Percentiles rank a stretch among this genome's conserved stretches.
Conservation (phyloP, 1,140 invertebrate species). For the Scaptomyza hsui region DNA sequence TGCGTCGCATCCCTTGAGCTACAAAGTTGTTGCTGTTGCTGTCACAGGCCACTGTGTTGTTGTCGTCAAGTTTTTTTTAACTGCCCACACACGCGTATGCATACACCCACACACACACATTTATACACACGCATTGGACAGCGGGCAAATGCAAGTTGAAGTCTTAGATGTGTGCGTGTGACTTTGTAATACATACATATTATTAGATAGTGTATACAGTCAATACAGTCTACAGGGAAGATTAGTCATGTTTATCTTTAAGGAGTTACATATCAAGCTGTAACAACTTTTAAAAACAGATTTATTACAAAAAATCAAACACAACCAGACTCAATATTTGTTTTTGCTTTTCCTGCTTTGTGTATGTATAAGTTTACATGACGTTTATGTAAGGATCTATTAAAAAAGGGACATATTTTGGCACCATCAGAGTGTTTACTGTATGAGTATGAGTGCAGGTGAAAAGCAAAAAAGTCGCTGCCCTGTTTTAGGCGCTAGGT, state of each 20-base stretch:
- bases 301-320: too few relatives aligned
- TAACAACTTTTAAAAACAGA: too few relatives aligned
- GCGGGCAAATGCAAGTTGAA: conserved; percentile 40
- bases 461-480: conserved; percentile 48
- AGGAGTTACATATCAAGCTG: too few relatives aligned
- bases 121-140: conserved; percentile 4
- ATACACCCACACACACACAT: conserved; percentile 3
- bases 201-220: conserved; percentile 55
- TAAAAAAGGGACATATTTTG: too few relatives aligned
- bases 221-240: too few relatives aligned
- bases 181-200: conserved; percentile 64
- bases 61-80: conserved; percentile 35
- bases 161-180: conserved; percentile 57
- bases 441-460: background rate
- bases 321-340: too few relatives aligned
- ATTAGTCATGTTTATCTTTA: too few relatives aligned
- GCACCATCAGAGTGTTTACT: background rate
- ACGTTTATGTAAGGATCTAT: too few relatives aligned
- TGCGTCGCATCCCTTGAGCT: conserved; percentile 47
- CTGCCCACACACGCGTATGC: conserved; percentile 18
- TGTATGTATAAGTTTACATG: too few relatives aligned
- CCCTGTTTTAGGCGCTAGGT: conserved; percentile 54
- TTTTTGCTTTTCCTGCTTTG: too few relatives aligned
- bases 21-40: conserved; percentile 11
- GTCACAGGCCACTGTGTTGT: background rate